Percentiles rank a stretch among this genome's conserved stretches.
Conservation (phyloP, 2,888 invertebrate species). For the Athetis lepigone region DNA sequence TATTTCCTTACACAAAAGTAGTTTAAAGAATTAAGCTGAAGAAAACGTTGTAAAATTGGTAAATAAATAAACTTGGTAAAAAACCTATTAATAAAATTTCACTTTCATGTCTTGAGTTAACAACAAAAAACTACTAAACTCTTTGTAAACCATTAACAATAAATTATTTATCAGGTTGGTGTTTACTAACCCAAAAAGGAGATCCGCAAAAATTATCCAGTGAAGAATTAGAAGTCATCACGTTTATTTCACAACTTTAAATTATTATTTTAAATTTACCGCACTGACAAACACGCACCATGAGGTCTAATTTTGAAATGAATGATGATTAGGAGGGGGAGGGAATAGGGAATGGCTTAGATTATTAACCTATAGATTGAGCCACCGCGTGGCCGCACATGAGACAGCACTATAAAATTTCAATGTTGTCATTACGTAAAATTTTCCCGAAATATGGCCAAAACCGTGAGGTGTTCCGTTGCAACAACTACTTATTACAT, state of each 20-base stretch:
- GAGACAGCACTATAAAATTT: no score
- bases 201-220: constrained; percentile 94
- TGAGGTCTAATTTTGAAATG: background rate
- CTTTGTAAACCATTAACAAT: background rate
- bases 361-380: no score
- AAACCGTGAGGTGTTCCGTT: no score
- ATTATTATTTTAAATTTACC: background rate
- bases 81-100: background rate
- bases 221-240: constrained; percentile 77
- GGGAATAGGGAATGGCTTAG: background rate
- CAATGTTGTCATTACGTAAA: no score
- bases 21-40: no score
- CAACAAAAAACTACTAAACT: background rate
- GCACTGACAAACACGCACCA: background rate
- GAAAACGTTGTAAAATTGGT: no score
- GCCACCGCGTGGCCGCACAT: no score
- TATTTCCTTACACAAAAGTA: no score
- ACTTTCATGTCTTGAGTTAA: background rate
- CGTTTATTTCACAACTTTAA: constrained; percentile 13
- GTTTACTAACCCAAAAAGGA: constrained; percentile 93
- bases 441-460: no score
- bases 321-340: background rate
- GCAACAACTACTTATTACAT: no score
- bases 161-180: constrained; percentile 21
- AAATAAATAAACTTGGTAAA: no score